Conservation (phyloP, 2,888 invertebrate species). For the Tanytarsus gracilentus region DNA sequence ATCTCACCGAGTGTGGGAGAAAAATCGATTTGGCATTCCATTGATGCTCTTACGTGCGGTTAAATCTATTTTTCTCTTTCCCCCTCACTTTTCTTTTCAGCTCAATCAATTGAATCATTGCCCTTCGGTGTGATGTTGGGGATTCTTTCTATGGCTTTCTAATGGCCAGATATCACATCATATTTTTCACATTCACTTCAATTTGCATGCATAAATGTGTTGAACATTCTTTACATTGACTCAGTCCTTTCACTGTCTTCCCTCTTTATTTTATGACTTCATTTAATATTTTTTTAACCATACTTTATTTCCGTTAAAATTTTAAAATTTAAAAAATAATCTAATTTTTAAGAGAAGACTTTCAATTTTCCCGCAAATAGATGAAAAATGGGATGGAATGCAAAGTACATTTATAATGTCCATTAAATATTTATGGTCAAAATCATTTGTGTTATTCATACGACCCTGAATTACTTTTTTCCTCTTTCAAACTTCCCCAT, state of each 20-base stretch:
- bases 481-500: not conserved
- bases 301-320: too few species aligned
- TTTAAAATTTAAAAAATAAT: too few species aligned
- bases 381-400: slow-evolving; percentile 9
- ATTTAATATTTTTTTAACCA: too few species aligned
- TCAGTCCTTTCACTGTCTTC: too few species aligned
- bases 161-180: slow-evolving; percentile 7
- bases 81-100: not conserved
- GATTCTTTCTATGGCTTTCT: not conserved
- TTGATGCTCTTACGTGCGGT: not conserved
- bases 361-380: too few species aligned
- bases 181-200: not conserved
- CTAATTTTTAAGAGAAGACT: too few species aligned
- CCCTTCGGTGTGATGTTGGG: too few species aligned
- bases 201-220: slow-evolving; percentile 3
- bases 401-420: slow-evolving; percentile 23
- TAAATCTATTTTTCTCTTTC: not conserved
- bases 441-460: slow-evolving; percentile 15
- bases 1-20: not conserved
- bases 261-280: too few species aligned
- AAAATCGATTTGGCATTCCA: slow-evolving; percentile 2
- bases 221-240: not conserved
- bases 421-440: slow-evolving; percentile 25
- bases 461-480: slow-evolving; percentile 1
- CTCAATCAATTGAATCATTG: not conserved